These are phyloP conservation scores for Anthoptus insignis DNA, from an alignment of 2,888 invertebrate species.

Conservation along the genomic window DNA sequence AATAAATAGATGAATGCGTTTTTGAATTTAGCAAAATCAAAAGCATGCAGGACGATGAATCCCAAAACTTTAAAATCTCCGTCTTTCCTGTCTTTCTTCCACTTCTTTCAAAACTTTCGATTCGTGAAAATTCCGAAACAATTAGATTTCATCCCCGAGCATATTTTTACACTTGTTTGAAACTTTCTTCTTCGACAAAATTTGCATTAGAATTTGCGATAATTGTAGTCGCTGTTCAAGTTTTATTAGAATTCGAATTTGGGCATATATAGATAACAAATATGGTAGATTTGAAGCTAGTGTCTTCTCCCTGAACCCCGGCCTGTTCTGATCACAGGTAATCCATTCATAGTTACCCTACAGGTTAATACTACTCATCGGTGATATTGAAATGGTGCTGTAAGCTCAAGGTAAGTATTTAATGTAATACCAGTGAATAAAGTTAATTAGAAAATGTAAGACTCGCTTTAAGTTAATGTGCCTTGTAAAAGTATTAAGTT, in stretches of 20 bases:
- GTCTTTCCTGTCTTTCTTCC: slow-evolving; percentile 59
- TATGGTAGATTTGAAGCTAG: slow-evolving; percentile 84
- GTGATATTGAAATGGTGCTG: slow-evolving; percentile 13
- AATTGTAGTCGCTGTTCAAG: slow-evolving; percentile 81
- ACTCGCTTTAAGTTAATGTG: background rate
- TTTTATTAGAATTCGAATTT: slow-evolving; percentile 81
- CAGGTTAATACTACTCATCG: slow-evolving; percentile 34
- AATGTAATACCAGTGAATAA: background rate
- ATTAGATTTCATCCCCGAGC: slow-evolving; percentile 79
- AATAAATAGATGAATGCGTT: slow-evolving; percentile 65
- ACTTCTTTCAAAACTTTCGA: slow-evolving; percentile 70
- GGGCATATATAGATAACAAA: slow-evolving; percentile 76
- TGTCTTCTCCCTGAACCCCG: slow-evolving; percentile 73
- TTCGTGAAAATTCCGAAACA: slow-evolving; percentile 83
- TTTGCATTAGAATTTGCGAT: slow-evolving; percentile 84
- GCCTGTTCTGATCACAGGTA: slow-evolving; percentile 70
- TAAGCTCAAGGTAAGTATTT: slow-evolving; percentile 38
- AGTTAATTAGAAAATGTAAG: background rate
- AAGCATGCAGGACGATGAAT: slow-evolving; percentile 75
- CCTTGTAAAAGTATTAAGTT: slow-evolving; percentile 7
- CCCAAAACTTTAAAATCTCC: slow-evolving; percentile 60
- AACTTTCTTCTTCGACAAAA: slow-evolving; percentile 81
- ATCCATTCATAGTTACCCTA: slow-evolving; percentile 54
- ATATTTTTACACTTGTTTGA: slow-evolving; percentile 80
- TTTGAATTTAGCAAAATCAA: slow-evolving; percentile 63